These are phyloP conservation scores for Drosophila picticornis DNA, from an alignment of 2,888 invertebrate genomes.

Conservation along the genomic window DNA sequence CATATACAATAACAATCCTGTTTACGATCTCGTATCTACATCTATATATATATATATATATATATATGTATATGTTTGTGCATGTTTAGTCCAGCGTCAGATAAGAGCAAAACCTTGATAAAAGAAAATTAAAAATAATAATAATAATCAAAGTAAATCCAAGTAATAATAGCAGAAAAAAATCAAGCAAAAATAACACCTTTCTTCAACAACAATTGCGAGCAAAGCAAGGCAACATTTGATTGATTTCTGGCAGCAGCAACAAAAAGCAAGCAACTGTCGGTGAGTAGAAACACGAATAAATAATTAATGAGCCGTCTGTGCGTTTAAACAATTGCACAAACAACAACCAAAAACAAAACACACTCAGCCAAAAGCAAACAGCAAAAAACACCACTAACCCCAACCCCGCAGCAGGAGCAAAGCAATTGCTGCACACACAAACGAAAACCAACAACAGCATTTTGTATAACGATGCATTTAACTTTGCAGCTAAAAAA, in stretches of 20 bases:
- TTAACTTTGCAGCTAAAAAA: constrained; percentile 22
- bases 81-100: not conserved
- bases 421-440: constrained; percentile 17
- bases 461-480: constrained; percentile 15
- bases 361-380: constrained; percentile 2
- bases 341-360: constrained; percentile 40
- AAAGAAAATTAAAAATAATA: not conserved
- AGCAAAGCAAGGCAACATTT: constrained; percentile 44
- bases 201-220: constrained; percentile 19
- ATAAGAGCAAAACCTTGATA: constrained; percentile 14
- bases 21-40: not conserved
- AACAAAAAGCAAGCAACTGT: constrained; percentile 36
- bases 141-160: constrained; percentile 18
- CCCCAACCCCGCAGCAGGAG: constrained; percentile 23
- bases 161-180: constrained; percentile 20
- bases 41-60: not conserved
- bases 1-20: constrained; percentile 13
- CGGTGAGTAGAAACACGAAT: constrained; percentile 67
- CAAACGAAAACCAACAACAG: not conserved
- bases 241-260: constrained; percentile 67
- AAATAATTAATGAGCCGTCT: constrained; percentile 67
- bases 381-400: constrained; percentile 13
- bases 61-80: not conserved
- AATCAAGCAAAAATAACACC: constrained; percentile 16
- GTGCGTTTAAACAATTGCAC: constrained; percentile 51